A percentile compares a stretch with the other conserved stretches of the same genome.
These are phyloP conservation scores for Zoroaster sp. DNA, from an alignment of 53 echinoderm and acorn worm genomes.

Conservation along the genomic window DNA sequence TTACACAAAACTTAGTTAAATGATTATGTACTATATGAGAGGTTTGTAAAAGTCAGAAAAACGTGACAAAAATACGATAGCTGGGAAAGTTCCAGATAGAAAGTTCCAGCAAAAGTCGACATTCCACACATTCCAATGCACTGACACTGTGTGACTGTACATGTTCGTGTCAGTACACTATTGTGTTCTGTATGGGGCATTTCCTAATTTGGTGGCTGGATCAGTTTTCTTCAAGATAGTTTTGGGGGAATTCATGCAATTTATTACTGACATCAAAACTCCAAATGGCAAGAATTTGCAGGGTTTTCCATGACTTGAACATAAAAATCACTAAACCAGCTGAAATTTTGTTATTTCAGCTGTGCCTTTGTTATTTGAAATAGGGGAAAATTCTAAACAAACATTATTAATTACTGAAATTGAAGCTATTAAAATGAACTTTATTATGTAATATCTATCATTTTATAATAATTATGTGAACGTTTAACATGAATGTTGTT, in stretches of 20 bases:
- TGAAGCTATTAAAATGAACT: no score
- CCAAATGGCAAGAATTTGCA: no score
- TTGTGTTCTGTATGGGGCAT: neutral
- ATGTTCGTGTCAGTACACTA: neutral
- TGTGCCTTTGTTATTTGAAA: no score
- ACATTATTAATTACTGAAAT: no score
- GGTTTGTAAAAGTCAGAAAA: neutral
- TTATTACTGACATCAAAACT: no score
- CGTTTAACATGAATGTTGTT: no score
- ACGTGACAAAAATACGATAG: neutral
- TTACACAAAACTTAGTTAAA: neutral
- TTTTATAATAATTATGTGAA: no score
- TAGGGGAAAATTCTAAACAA: no score
- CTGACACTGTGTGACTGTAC: neutral
- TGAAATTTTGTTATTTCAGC: neutral
- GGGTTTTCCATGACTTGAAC: no score
- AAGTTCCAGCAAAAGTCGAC: neutral
- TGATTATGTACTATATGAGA: neutral
- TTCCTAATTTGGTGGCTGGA: neutral
- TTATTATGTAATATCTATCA: no score
- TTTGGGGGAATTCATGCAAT: no score
- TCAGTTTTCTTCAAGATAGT: no score
- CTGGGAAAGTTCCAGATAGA: neutral
- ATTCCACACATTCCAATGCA: conserved; percentile 45
- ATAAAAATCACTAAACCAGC: neutral